Conservation (phyloP, 2,113 vertebrate genomes). For the Willisornis vidua region DNA sequence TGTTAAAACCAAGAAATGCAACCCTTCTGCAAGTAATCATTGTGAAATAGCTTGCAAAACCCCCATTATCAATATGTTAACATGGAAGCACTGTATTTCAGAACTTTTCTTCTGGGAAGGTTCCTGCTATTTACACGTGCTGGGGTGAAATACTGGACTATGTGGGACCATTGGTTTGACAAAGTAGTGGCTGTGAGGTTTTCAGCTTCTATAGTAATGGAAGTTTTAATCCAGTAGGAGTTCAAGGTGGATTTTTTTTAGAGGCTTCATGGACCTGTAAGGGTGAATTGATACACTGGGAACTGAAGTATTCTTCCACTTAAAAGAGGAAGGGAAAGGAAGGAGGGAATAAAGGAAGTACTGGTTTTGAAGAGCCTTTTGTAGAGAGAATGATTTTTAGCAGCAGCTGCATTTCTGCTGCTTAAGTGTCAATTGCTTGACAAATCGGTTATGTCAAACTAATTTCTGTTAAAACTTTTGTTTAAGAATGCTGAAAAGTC, state of each 20-base stretch:
- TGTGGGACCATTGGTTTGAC: neutral
- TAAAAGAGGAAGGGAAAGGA: neutral
- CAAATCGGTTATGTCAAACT: neutral
- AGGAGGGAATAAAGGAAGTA: neutral
- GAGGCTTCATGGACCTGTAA: neutral
- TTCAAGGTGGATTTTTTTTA: neutral
- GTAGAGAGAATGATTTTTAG: neutral
- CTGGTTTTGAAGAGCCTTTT: neutral
- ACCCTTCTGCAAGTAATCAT: neutral
- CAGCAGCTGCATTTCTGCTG: slow-evolving; percentile 8
- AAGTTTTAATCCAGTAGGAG: neutral
- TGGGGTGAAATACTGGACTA: neutral
- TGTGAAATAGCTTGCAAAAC: neutral
- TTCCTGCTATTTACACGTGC: neutral
- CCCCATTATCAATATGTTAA: neutral
- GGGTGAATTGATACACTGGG: neutral
- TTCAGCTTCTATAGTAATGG: neutral
- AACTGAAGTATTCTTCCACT: neutral
- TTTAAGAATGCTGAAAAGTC: neutral
- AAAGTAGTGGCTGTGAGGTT: neutral
- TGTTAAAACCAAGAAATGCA: neutral
- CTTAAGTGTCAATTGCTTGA: neutral
- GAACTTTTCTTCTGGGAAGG: neutral
- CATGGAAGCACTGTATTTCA: neutral
- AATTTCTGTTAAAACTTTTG: neutral